phyloP scores from a whole-genome alignment of 2,888 invertebrate species.

The Chrysolina americana region DNA sequence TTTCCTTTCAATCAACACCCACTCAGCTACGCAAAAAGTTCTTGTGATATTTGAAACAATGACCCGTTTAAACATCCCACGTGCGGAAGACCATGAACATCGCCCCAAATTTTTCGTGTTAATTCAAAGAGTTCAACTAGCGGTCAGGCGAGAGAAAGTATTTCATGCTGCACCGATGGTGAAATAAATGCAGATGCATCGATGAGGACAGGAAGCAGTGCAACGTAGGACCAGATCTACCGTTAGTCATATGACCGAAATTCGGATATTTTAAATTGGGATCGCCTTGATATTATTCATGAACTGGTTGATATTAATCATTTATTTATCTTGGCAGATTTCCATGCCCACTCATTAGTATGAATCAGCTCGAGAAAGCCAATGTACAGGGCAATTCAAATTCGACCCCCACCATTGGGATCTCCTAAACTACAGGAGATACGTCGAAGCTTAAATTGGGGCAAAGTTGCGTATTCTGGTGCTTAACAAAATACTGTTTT shows the following conservation, averaged over 20 bases:
- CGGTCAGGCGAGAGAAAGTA: neutral
- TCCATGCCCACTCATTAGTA: too few species aligned
- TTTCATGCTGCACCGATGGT: neutral
- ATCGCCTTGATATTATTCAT: neutral
- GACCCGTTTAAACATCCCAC: neutral
- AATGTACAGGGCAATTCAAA: too few species aligned
- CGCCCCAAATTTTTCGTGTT: neutral
- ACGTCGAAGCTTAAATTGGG: too few species aligned
- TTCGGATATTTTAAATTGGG: neutral
- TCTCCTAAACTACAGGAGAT: too few species aligned
- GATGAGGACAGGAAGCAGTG: neutral
- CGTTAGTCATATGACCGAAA: constrained; percentile 4
- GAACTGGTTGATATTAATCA: too few species aligned
- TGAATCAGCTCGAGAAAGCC: too few species aligned
- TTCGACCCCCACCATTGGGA: too few species aligned
- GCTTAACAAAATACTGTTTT: too few species aligned
- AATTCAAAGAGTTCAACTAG: neutral
- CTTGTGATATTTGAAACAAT: neutral
- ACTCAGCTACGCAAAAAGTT: neutral
- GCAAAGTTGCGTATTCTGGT: too few species aligned
- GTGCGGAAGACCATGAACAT: neutral
- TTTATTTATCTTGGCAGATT: too few species aligned
- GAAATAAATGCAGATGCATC: neutral
- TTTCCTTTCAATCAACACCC: neutral
- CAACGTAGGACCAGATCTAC: neutral